These are phyloP conservation scores for Triops cancriformis DNA, from an alignment of 1,140 invertebrate genomes.

Conservation along the genomic window DNA sequence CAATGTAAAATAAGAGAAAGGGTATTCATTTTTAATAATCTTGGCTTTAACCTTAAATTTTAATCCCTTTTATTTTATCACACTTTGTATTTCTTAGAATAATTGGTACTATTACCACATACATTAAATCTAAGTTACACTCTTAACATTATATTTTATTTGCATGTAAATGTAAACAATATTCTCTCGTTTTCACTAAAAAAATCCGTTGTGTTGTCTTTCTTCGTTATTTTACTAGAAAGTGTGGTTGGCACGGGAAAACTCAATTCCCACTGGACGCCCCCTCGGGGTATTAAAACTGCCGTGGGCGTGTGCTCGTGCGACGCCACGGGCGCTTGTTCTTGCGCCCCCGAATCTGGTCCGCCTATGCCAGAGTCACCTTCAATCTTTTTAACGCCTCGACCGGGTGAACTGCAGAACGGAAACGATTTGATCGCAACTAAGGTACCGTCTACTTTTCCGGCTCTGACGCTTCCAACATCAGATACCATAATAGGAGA, in stretches of 20 bases:
- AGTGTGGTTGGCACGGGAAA: conserved; percentile 11
- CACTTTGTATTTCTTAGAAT: too few species aligned
- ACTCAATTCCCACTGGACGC: background rate
- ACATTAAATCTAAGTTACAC: too few species aligned
- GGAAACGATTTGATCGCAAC: background rate
- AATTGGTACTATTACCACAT: too few species aligned
- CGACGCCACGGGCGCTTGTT: conserved; percentile 30
- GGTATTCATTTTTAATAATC: too few species aligned
- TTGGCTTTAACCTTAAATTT: too few species aligned
- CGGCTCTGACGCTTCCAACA: background rate
- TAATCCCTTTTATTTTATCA: too few species aligned
- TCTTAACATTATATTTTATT: too few species aligned
- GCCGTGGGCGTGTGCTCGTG: conserved; percentile 36
- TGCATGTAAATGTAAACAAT: too few species aligned
- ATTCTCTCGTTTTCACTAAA: too few species aligned
- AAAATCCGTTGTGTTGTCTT: background rate
- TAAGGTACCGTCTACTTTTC: background rate
- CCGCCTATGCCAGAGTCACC: background rate
- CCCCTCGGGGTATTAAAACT: conserved; percentile 31
- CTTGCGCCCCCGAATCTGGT: conserved; percentile 22
- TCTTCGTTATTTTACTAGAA: conserved; percentile 3
- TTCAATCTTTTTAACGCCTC: background rate
- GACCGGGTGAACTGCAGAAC: background rate
- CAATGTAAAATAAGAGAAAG: too few species aligned
- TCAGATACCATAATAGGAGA: conserved; percentile 36